A percentile compares a stretch with the other conserved stretches of the same genome.
These are phyloP conservation scores for Odocoileus virginianus DNA, from an alignment of 2,113 vertebrate species.

Conservation along the genomic window DNA sequence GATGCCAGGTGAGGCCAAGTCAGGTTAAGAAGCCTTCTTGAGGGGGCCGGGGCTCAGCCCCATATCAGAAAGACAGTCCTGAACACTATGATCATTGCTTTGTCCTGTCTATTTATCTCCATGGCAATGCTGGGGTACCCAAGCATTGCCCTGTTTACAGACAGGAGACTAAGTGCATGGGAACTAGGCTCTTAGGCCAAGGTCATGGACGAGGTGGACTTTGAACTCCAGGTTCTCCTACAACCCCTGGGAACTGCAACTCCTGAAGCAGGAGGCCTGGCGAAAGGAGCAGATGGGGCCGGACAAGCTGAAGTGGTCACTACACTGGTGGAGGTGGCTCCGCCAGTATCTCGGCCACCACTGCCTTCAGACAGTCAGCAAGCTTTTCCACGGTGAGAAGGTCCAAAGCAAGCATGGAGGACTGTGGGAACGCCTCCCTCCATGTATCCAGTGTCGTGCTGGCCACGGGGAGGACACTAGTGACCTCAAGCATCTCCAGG, in stretches of 20 bases:
- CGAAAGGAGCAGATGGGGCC: not conserved
- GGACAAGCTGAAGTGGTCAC: not conserved
- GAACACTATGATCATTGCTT: not conserved
- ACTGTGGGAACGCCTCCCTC: not conserved
- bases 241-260: not conserved
- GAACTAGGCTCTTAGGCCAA: not conserved
- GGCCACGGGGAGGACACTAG: rapidly evolving
- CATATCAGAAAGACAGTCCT: not conserved
- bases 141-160: not conserved
- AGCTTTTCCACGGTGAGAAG: not conserved
- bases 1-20: not conserved
- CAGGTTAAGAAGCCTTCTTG: too few relatives aligned
- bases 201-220: not conserved
- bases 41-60: not conserved
- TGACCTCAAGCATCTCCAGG: not conserved
- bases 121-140: not conserved
- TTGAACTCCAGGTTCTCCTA: not conserved
- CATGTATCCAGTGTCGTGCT: rapidly evolving
- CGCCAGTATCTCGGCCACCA: not conserved
- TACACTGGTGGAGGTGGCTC: rapidly evolving
- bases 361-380: not conserved
- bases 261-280: not conserved
- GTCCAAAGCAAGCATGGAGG: not conserved
- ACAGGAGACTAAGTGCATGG: not conserved
- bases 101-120: not conserved